A percentile compares a stretch with the other conserved stretches of the same genome.
These are phyloP conservation scores for Lordiphosa andalusiaca DNA, from an alignment of 2,888 invertebrate genomes.

Conservation along the genomic window DNA sequence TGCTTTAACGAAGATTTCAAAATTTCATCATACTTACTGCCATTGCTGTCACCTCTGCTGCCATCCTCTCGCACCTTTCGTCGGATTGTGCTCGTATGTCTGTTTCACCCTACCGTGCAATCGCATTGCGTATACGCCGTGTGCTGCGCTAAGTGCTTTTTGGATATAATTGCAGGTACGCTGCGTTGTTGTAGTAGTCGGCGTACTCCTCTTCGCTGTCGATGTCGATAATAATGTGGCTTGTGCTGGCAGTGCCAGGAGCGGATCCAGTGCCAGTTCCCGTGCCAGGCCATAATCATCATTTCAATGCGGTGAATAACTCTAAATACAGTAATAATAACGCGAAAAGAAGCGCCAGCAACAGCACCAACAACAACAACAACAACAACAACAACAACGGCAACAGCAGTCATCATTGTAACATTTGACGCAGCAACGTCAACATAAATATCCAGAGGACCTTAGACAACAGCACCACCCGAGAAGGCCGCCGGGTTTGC, in stretches of 20 bases:
- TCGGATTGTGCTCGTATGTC: too few relatives aligned
- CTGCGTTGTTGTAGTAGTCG: slow-evolving; percentile 35
- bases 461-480: slow-evolving; percentile 58
- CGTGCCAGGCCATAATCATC: slow-evolving; percentile 44
- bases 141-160: slow-evolving; percentile 6
- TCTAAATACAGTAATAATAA: slow-evolving; percentile 53
- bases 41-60: slow-evolving; percentile 13
- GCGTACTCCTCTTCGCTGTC: slow-evolving; percentile 9
- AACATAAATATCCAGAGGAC: slow-evolving; percentile 17
- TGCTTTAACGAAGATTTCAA: too few relatives aligned
- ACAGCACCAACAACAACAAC: slow-evolving; percentile 28
- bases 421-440: slow-evolving; percentile 17
- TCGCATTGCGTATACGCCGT: slow-evolving; percentile 54
- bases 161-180: slow-evolving; percentile 62
- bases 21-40: neutral
- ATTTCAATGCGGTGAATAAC: slow-evolving; percentile 49
- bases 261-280: slow-evolving; percentile 36
- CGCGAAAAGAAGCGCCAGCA: slow-evolving; percentile 16
- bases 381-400: too few relatives aligned
- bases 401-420: slow-evolving; percentile 17
- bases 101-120: neutral
- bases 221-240: slow-evolving; percentile 51
- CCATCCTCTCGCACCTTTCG: neutral
- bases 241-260: slow-evolving; percentile 61
- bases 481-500: slow-evolving; percentile 18